phyloP scores from a whole-genome alignment of 2,113 vertebrate genomes.

The Campylomormyrus tamandua region DNA sequence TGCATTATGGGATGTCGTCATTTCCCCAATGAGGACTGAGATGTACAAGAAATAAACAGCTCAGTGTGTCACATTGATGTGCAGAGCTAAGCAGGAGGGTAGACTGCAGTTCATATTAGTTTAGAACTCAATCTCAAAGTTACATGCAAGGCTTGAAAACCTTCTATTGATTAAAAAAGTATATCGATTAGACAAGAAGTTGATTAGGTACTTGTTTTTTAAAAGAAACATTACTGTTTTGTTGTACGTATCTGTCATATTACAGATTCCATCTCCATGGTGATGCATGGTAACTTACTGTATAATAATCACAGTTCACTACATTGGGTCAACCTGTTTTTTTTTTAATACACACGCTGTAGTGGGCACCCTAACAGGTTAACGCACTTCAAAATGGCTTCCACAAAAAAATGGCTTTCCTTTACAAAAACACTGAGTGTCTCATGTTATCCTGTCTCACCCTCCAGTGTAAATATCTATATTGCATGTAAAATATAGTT shows the following conservation, averaged over 20 bases:
- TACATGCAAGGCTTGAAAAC: not conserved
- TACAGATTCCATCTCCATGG: not conserved
- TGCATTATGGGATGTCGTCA: not conserved
- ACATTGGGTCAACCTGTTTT: not conserved
- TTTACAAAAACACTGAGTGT: not conserved
- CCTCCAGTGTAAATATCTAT: not conserved
- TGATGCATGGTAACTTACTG: not conserved
- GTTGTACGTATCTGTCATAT: not conserved
- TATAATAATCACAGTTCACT: not conserved
- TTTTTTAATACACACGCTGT: not conserved
- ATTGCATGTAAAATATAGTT: not conserved
- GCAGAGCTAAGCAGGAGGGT: not conserved
- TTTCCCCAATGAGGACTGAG: not conserved
- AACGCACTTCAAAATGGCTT: not conserved
- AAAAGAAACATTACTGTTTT: not conserved
- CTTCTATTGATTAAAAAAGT: not conserved
- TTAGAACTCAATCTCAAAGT: not conserved
- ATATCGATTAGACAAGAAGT: not conserved
- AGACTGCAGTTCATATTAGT: not conserved
- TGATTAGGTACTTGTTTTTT: not conserved
- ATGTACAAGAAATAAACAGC: not conserved
- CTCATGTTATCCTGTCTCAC: not conserved
- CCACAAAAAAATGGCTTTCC: not conserved
- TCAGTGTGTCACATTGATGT: not conserved
- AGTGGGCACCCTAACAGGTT: not conserved